Evolutionary conservation across 2,888 invertebrate genomes (phyloP).

Genomic region (Strigamia crassipes): DNA sequence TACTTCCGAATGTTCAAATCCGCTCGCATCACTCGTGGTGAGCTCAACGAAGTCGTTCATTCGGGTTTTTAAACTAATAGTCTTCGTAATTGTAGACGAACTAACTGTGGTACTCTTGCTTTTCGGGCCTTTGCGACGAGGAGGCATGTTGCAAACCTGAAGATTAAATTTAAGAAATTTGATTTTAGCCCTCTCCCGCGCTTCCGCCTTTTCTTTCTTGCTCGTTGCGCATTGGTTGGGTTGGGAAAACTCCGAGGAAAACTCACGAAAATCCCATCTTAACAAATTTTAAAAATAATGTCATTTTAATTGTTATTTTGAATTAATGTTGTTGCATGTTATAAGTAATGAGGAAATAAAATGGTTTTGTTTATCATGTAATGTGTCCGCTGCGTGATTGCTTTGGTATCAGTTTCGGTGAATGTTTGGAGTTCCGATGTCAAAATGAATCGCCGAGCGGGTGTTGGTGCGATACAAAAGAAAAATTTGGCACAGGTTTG

Average conservation of each 20-base stretch:
- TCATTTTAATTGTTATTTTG: neutral
- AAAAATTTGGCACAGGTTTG: conserved; percentile 79
- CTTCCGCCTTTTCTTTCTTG: neutral
- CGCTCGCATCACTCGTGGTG: neutral
- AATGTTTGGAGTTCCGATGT: neutral
- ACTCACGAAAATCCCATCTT: neutral
- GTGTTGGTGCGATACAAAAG: conserved; percentile 87
- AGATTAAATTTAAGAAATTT: neutral
- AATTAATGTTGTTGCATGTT: neutral
- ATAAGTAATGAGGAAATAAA: neutral
- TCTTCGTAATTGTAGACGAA: neutral
- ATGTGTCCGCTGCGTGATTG: neutral
- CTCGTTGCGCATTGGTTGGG: no score
- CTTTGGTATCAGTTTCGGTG: neutral
- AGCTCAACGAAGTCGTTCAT: neutral
- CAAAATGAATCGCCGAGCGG: conserved; percentile 78
- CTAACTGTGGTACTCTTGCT: neutral
- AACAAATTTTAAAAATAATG: neutral
- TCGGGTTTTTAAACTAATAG: neutral
- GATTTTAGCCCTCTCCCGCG: neutral
- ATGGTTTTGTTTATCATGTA: neutral
- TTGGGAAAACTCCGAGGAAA: neutral
- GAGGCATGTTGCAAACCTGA: neutral
- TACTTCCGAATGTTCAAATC: neutral
- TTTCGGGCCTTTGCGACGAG: neutral